Percentiles rank a stretch among this genome's conserved stretches.
Evolutionary conservation across 2,797 vertebrate genomes (phyloP).

Genomic region (Parauchenoglanis punctatus): DNA sequence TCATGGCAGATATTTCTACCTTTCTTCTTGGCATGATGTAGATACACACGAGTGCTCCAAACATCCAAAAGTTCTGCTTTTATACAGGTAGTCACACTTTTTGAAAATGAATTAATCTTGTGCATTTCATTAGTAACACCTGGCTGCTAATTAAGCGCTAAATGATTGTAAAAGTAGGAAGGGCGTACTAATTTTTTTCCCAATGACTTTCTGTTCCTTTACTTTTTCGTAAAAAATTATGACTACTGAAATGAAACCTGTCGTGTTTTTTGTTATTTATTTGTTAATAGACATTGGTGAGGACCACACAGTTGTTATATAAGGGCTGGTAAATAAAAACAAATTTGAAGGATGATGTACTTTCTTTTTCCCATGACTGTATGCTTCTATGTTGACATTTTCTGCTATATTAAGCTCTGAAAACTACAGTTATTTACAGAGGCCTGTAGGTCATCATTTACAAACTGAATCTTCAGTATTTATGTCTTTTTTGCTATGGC

Average conservation of each 20-base stretch:
- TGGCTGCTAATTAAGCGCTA: not conserved
- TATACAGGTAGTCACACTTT: not conserved
- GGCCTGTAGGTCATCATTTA: not conserved
- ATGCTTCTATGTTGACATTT: not conserved
- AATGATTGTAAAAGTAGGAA: not conserved
- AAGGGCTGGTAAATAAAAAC: too few relatives aligned
- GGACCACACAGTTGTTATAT: too few relatives aligned
- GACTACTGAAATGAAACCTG: too few relatives aligned
- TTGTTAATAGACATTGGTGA: too few relatives aligned
- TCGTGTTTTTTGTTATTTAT: too few relatives aligned
- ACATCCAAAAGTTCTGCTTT: not conserved
- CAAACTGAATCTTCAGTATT: not conserved
- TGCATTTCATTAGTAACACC: not conserved
- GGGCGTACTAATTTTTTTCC: not conserved
- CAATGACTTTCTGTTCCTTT: not conserved
- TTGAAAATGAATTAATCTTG: not conserved
- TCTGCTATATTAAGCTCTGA: not conserved
- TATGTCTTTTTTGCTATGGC: not conserved
- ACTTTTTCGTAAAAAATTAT: too few relatives aligned
- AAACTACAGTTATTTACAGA: not conserved
- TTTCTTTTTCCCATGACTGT: too few relatives aligned
- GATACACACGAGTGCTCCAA: too few relatives aligned
- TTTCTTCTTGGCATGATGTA: not conserved
- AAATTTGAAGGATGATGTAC: too few relatives aligned
- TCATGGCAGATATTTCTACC: not conserved